These are phyloP conservation scores for Diloba caeruleocephala DNA, from an alignment of 2,888 invertebrate species.

Conservation along the genomic window DNA sequence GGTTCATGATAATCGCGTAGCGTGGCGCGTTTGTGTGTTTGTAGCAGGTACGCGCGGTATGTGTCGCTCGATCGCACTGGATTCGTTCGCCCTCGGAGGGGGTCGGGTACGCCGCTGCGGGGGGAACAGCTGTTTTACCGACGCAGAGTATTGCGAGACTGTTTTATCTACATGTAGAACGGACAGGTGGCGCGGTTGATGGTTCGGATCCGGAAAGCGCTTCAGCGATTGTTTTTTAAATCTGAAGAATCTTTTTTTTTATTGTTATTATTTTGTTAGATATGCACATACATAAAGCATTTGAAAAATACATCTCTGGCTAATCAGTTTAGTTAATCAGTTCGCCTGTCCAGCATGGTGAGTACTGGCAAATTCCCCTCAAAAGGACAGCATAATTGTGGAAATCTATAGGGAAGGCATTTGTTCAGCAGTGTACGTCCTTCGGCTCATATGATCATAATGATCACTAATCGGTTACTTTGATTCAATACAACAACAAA, in stretches of 20 bases:
- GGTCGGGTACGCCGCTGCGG: conserved; percentile 64
- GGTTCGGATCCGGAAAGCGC: conserved; percentile 40
- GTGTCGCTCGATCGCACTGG: conserved; percentile 87
- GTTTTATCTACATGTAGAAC: conserved; percentile 65
- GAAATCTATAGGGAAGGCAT: too few species aligned
- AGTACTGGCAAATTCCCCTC: too few species aligned
- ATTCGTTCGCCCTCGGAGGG: conserved; percentile 69
- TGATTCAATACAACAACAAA: too few species aligned
- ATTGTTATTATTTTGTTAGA: not conserved
- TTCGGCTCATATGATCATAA: too few species aligned
- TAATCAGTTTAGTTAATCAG: too few species aligned
- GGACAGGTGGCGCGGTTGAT: conserved; percentile 78
- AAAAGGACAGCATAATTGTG: too few species aligned
- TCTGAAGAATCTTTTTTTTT: conserved; percentile 5
- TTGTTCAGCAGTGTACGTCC: too few species aligned
- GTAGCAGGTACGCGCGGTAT: conserved; percentile 76
- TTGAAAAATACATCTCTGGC: too few species aligned
- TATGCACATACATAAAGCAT: too few species aligned
- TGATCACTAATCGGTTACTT: too few species aligned
- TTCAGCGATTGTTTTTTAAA: conserved; percentile 38
- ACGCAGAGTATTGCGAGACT: conserved; percentile 51
- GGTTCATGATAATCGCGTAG: conserved; percentile 81
- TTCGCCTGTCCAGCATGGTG: too few species aligned
- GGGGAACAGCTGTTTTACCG: conserved; percentile 68
- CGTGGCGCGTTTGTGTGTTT: conserved; percentile 72